Evolutionary conservation across 1,140 invertebrate genomes (phyloP), one percentile per base, ranked within the genome.

Genomic region (Euschistus heros): DNA sequence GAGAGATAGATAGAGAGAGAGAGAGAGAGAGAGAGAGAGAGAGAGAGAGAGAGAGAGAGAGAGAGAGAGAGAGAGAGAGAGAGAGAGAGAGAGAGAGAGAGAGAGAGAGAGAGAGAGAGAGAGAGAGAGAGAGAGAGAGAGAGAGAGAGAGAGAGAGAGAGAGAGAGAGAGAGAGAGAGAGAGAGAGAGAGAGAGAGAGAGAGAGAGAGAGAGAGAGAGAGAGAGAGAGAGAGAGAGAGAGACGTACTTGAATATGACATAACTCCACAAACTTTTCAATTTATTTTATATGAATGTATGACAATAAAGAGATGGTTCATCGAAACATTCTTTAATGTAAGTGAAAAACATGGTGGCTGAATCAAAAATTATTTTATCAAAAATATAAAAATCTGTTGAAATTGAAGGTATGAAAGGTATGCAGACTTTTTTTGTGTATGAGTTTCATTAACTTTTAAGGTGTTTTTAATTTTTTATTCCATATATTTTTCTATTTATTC

Each of bases 21-120:
- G 22, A 18, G 57, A 60, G 15, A 18, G 30, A 17, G 10, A 26
- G 26, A 33, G 30, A 33, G 20, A 27, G 27, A 22, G 30, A 22
- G 27, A 60, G 57, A 22, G 57, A 60, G 57, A 18, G 30, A 33
- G 57, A 60, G 57, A 60, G 15, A 60, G 20, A 18, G 52, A 54
- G 15, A 54, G 52, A 18, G 18, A 8, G 52, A 54, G 15, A 54
- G 15, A 15, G 20, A 18, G 18, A 18, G 52, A 22, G 20, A 54
- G 20, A 54, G 52, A 22, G 52, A 8, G 20, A 18, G 8, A 8
- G 18, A 54, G 15, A 22, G 15, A 54, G 52, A 54, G 52, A 54
- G 52, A 54, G 52, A 18, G 18, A 18, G 52, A 54, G 20, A 54
- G 20, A 54, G 20, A 54, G 52, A 18, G 18, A 18, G 20, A 54